Conservation (phyloP, 2,113 vertebrate genomes). For the Arizona elegans region DNA sequence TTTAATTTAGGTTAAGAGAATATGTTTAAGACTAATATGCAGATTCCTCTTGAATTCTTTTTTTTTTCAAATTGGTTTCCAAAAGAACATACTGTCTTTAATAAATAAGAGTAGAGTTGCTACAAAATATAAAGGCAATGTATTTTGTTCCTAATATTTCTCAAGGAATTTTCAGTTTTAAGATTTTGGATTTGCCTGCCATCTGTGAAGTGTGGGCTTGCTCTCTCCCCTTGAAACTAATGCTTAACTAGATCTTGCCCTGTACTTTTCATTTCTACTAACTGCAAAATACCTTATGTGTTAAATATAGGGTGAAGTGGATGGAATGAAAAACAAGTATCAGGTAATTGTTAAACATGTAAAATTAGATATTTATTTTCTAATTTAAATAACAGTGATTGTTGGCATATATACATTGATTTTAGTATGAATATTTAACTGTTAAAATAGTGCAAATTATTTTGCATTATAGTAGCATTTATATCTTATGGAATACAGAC, state of each 20-base stretch:
- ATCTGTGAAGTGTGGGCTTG: conserved; percentile 7
- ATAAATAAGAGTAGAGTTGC: background rate
- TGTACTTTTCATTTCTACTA: conserved; percentile 33
- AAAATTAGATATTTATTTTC: conserved; percentile 21
- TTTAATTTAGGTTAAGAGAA: background rate
- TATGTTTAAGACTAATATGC: background rate
- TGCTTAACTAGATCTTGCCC: conserved; percentile 29
- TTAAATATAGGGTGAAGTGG: conserved; percentile 40
- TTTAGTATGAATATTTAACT: conserved; percentile 1
- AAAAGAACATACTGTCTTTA: background rate
- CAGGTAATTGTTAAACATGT: conserved; percentile 34
- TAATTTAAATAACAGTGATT: background rate
- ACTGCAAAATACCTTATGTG: conserved; percentile 37
- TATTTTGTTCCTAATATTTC: background rate
- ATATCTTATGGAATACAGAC: background rate
- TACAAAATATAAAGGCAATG: background rate
- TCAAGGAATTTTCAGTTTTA: background rate
- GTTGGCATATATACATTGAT: conserved; percentile 12
- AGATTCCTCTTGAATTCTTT: background rate
- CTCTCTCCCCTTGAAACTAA: conserved; percentile 3
- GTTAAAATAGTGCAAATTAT: background rate
- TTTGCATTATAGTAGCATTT: background rate
- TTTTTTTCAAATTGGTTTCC: background rate
- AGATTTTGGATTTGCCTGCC: background rate
- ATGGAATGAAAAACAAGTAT: conserved; percentile 38